Evolutionary conservation across 2,888 invertebrate species (phyloP).

Genomic region (Dicroscelio sp.): DNA sequence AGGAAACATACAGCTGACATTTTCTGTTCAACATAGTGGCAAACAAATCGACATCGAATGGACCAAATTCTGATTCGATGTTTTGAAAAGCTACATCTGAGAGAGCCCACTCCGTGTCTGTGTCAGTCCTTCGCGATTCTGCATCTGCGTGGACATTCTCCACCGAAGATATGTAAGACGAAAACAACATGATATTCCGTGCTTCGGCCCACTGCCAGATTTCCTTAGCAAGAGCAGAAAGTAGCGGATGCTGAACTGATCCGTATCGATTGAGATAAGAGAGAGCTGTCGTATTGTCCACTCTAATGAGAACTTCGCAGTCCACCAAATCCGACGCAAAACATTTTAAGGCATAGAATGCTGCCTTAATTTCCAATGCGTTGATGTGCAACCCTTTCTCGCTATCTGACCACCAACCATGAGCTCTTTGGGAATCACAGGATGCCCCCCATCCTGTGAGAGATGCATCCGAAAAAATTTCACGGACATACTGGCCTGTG

Average conservation of each 20-base stretch:
- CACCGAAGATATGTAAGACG: not conserved
- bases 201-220: not conserved
- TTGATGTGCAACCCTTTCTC: not conserved
- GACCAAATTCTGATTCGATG: not conserved
- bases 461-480: not conserved
- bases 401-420: not conserved
- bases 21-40: not conserved
- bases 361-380: not conserved
- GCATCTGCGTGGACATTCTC: not conserved
- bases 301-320: not conserved
- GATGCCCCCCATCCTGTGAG: not conserved
- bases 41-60: not conserved
- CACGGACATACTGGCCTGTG: not conserved
- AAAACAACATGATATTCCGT: not conserved
- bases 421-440: not conserved
- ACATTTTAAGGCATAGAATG: not conserved
- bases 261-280: constrained; percentile 7
- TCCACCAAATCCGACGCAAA: not conserved
- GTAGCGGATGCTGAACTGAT: not conserved
- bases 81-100: not conserved
- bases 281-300: not conserved
- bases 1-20: not conserved
- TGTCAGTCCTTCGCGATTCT: not conserved
- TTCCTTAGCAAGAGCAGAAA: not conserved
- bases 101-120: not conserved